These are phyloP conservation scores for Alaudala cheleensis DNA, from an alignment of 2,113 vertebrate species.

Conservation along the genomic window DNA sequence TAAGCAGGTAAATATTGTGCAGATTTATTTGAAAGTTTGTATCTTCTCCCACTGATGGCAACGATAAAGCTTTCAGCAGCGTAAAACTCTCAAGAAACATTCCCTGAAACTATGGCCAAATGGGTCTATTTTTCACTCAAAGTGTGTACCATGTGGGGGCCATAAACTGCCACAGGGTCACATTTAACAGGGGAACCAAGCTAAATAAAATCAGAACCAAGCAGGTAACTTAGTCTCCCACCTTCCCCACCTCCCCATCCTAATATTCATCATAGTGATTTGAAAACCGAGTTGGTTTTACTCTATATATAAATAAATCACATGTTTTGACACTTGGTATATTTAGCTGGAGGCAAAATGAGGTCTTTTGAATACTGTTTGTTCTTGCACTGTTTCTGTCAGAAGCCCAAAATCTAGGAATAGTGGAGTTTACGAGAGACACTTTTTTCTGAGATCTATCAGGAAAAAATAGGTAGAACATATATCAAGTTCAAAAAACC, in stretches of 20 bases:
- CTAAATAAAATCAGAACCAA: constrained; percentile 41
- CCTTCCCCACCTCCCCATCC: background rate
- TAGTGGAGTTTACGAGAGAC: background rate
- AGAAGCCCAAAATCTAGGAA: background rate
- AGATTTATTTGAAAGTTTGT: constrained; percentile 64
- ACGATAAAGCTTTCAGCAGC: constrained; percentile 69
- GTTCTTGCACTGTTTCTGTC: background rate
- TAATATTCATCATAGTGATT: background rate
- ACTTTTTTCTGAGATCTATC: background rate
- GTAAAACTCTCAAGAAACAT: constrained; percentile 72
- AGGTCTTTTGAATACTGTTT: constrained; percentile 2
- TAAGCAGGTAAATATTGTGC: constrained; percentile 26
- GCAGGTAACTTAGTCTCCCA: background rate
- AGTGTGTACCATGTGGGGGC: background rate
- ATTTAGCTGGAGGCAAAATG: constrained; percentile 20
- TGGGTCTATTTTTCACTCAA: constrained; percentile 72
- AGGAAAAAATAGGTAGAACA: background rate
- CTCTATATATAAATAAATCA: constrained; percentile 25
- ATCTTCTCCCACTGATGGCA: constrained; percentile 40
- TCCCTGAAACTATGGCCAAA: constrained; percentile 70
- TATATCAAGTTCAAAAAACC: background rate
- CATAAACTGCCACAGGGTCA: constrained; percentile 68
- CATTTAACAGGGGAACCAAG: constrained; percentile 54
- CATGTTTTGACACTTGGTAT: background rate
- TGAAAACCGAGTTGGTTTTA: background rate